phyloP scores from a whole-genome alignment of 2,113 vertebrate species.

The Limanda limanda region DNA sequence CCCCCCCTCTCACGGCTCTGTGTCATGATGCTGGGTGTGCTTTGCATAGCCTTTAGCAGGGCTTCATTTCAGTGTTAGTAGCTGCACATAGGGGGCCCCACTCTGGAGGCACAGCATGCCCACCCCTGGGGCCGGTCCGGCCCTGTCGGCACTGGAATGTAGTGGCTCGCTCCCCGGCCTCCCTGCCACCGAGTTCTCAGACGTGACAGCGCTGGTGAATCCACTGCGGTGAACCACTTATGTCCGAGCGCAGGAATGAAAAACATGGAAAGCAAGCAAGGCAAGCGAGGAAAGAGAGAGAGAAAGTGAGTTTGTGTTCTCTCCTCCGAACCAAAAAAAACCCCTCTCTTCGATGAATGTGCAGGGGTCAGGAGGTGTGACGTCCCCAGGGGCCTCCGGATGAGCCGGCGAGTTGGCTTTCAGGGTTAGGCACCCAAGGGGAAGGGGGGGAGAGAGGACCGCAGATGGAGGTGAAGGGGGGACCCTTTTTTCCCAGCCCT shows the following conservation, averaged over 20 bases:
- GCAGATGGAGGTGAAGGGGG: constrained; percentile 34
- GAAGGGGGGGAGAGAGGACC: constrained; percentile 27
- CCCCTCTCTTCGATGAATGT: constrained; percentile 56
- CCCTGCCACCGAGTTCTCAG: constrained; percentile 24
- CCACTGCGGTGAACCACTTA: constrained; percentile 36
- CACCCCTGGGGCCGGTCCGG: constrained; percentile 47
- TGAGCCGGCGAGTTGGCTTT: constrained; percentile 56
- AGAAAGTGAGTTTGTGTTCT: constrained; percentile 15
- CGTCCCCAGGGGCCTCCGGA: constrained; percentile 67
- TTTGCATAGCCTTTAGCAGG: constrained; percentile 73
- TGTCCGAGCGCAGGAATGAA: constrained; percentile 59
- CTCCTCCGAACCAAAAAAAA: constrained; percentile 10
- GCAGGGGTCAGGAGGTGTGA: constrained; percentile 64
- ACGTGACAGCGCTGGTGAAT: constrained; percentile 30
- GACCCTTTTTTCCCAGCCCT: constrained; percentile 44
- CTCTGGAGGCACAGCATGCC: constrained; percentile 69
- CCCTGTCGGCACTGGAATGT: constrained; percentile 60
- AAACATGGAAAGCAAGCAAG: constrained; percentile 27
- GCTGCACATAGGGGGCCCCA: constrained; percentile 52
- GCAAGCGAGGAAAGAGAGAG: constrained; percentile 15
- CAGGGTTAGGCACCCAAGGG: constrained; percentile 51
- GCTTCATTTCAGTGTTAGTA: constrained; percentile 49
- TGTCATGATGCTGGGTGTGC: constrained; percentile 44
- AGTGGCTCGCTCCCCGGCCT: constrained; percentile 32
- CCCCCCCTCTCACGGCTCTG: constrained; percentile 28